Evolutionary conservation across 2,797 vertebrate genomes (phyloP).

Genomic region (Leuciscus waleckii): DNA sequence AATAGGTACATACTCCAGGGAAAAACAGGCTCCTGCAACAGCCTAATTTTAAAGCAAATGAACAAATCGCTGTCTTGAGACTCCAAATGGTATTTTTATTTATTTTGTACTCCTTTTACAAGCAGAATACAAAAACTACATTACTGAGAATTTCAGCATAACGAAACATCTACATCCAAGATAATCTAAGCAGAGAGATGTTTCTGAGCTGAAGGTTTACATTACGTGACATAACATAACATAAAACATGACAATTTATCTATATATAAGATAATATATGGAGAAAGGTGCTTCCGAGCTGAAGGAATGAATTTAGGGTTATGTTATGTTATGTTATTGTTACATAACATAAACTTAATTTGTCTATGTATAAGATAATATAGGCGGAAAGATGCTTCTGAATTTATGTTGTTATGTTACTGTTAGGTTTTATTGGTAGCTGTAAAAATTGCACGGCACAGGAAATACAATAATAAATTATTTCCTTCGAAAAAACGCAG

Average conservation of each 20-base stretch:
- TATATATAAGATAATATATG: neutral
- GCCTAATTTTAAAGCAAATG: constrained; percentile 57
- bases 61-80: constrained; percentile 62
- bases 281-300: neutral
- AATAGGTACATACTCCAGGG: constrained; percentile 78
- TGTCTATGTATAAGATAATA: neutral
- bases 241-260: neutral
- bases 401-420: neutral
- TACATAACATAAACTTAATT: neutral
- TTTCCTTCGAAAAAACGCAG: neutral
- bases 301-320: neutral
- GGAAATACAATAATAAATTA: neutral
- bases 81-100: constrained; percentile 64
- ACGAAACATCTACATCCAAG: neutral
- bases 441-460: neutral
- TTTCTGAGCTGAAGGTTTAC: neutral
- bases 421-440: neutral
- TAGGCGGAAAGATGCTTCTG: neutral
- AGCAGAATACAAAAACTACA: constrained; percentile 38
- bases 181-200: neutral
- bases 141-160: neutral
- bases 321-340: neutral
- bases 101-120: constrained; percentile 51
- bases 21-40: constrained; percentile 54
- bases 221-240: neutral